A percentile compares a stretch with the other conserved stretches of the same genome.
These are phyloP conservation scores for Xiphophorus maculatus DNA, from an alignment of 2,113 vertebrate genomes.

Conservation along the genomic window DNA sequence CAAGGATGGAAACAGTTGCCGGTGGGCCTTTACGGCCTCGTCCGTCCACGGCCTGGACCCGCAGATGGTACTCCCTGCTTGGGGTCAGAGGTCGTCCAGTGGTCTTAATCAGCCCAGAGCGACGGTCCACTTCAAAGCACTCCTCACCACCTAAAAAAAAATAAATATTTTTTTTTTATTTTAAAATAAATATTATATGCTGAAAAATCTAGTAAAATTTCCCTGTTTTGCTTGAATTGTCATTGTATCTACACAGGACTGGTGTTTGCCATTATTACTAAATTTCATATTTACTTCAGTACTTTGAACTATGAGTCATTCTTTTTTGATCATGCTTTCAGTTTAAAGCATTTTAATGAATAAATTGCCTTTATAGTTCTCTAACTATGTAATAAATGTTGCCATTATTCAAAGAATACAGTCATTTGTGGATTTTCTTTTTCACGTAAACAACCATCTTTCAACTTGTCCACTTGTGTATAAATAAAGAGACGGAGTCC, in stretches of 20 bases:
- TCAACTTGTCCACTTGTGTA: slow-evolving; percentile 5
- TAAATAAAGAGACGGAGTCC: slow-evolving; percentile 17
- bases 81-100: slow-evolving; percentile 82
- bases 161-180: no score
- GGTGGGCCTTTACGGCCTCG: slow-evolving; percentile 76
- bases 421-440: neutral
- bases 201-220: no score
- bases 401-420: neutral
- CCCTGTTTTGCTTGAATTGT: no score
- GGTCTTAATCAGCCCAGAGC: slow-evolving; percentile 82
- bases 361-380: neutral
- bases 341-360: neutral
- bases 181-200: no score
- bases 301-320: neutral
- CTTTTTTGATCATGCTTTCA: neutral
- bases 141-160: slow-evolving; percentile 81
- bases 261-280: neutral
- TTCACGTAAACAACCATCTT: slow-evolving; percentile 8
- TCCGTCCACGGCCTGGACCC: slow-evolving; percentile 81
- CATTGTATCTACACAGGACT: no score
- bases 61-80: slow-evolving; percentile 85
- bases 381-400: neutral
- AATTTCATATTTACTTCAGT: neutral
- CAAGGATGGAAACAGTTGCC: slow-evolving; percentile 81
- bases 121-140: slow-evolving; percentile 83